Evolutionary conservation across 2,888 invertebrate species (phyloP), one percentile per base, ranked within the genome.

Genomic region (Thelaira solivaga): DNA sequence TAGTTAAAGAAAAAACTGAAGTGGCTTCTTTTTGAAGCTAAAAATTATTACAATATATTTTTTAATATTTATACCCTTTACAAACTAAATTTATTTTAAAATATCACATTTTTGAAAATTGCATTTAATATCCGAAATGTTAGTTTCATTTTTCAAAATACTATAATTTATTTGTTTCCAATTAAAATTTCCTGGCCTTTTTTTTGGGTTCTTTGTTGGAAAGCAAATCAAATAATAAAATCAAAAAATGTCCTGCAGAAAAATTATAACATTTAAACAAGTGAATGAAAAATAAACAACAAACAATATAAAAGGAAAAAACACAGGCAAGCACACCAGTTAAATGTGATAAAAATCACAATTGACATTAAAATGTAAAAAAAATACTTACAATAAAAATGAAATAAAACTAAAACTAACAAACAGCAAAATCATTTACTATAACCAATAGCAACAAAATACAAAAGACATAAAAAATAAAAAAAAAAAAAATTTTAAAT

Each of bases 271-370:
- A 69, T 47, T 64, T 55, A 64, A 64, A 31, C n/a, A 59, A 69
- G 39, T 49, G 39, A 57, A 68, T 34, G 29, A 51, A 47, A 36
- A 55, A 49, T 22, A 29, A 20, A 8, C 0, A n/a, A 24, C 10
- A 34, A 69, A 62, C 18, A 62, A 20, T n/a, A n/a, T n/a, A n/a
- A n/a, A n/a, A n/a, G n/a, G n/a, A n/a, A n/a, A n/a, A n/a, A n/a
- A 39, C 5, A n/a, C n/a, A 39, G 13, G 55, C 31, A 36, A 16
- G 43, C 47, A 73, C 51, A 65, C 61, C 74, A 74, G 53, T 57
- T 53, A 72, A 78, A 65, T 65, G 59, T 55, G 78, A 78, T 78
- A 61, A 78, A 78, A 74, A 78, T 78, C 78, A 71, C 69, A 74
- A 78, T 74, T 78, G 78, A 78, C 78, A 78, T 78, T 78, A 78